Evolutionary conservation across 2,113 vertebrate genomes (phyloP).

Genomic region (Cryptoleucopteryx plumbea): DNA sequence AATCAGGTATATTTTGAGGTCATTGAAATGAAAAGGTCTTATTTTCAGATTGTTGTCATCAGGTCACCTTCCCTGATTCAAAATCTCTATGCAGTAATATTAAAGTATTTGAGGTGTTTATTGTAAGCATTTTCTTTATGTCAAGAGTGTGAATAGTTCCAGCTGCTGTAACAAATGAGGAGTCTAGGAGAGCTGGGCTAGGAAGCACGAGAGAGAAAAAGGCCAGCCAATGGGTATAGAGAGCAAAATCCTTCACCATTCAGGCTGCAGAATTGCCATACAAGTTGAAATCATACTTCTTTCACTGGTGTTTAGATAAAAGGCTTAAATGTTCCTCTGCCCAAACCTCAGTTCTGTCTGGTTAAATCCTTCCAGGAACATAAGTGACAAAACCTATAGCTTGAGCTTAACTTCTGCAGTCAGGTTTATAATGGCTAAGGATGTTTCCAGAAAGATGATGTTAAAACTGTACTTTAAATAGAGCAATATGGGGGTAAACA

Average conservation of each 20-base stretch:
- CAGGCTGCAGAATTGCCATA: background rate
- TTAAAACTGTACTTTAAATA: background rate
- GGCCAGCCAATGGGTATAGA: background rate
- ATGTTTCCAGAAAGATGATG: background rate
- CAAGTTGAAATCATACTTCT: background rate
- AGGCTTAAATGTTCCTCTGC: background rate
- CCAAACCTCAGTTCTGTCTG: background rate
- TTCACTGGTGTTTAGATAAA: background rate
- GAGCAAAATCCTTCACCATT: background rate
- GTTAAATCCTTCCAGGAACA: background rate
- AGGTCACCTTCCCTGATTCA: background rate
- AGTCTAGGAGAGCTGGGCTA: background rate
- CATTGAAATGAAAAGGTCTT: background rate
- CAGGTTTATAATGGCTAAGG: background rate
- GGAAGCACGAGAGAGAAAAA: background rate
- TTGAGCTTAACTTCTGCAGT: background rate
- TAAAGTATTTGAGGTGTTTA: background rate
- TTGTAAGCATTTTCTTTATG: background rate
- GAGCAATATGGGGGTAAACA: background rate
- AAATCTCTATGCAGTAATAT: background rate
- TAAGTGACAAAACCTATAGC: background rate
- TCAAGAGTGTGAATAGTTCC: background rate
- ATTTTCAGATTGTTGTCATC: slow-evolving; percentile 1
- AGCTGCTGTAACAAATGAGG: background rate
- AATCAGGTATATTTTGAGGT: slow-evolving; percentile 5